Percentiles rank a stretch among this genome's conserved stretches.
These are phyloP conservation scores for Malurus leucopterus DNA, from an alignment of 2,797 vertebrate species.

Conservation along the genomic window DNA sequence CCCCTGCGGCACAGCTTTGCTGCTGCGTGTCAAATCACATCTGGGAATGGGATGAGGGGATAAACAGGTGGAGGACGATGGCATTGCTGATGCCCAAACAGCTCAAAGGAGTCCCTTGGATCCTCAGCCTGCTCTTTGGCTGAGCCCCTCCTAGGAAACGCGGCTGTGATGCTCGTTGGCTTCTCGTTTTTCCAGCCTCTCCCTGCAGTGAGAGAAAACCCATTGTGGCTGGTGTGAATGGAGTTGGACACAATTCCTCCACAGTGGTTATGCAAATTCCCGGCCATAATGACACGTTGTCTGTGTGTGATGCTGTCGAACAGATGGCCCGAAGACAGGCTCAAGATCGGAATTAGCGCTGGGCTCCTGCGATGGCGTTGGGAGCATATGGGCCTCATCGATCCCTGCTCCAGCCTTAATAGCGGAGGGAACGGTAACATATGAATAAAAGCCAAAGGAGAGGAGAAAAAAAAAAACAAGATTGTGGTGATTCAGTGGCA, in stretches of 20 bases:
- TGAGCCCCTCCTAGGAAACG: background rate
- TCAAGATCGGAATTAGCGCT: constrained; percentile 44
- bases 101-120: background rate
- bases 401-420: background rate
- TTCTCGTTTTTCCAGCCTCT: background rate
- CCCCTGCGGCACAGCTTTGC: background rate
- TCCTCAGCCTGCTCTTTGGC: background rate
- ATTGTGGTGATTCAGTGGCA: background rate
- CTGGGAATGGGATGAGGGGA: background rate
- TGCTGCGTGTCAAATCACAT: background rate
- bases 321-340: constrained; percentile 51
- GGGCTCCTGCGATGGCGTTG: background rate
- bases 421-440: background rate
- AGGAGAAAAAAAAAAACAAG: background rate
- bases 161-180: fast-evolving
- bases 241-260: constrained; percentile 5
- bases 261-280: constrained; percentile 35
- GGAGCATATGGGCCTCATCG: constrained; percentile 37
- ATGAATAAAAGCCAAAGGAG: background rate
- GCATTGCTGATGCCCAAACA: background rate
- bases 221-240: background rate
- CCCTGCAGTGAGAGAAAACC: background rate
- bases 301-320: background rate
- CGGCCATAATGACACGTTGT: constrained; percentile 25
- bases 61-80: fast-evolving